Conservation (phyloP, 1,140 invertebrate genomes). For the Aphelinus atriplicis region DNA sequence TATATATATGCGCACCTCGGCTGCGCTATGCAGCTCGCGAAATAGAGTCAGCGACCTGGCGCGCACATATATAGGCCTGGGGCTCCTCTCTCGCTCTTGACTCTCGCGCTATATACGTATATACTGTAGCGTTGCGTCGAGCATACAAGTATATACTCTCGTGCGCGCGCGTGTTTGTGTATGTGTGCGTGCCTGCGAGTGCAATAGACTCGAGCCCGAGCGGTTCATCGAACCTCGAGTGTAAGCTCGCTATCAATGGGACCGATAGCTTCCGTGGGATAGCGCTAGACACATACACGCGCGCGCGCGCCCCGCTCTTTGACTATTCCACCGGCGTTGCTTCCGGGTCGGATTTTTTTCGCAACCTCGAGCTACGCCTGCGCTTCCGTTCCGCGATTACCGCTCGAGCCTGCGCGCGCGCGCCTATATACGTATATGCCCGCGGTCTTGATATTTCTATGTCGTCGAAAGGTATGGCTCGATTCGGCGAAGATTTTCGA, state of each 20-base stretch:
- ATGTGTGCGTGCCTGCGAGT: conserved; percentile 13
- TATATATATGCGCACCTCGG: too few species aligned
- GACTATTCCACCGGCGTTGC: conserved; percentile 26
- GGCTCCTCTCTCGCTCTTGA: too few species aligned
- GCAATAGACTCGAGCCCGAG: conserved; percentile 16
- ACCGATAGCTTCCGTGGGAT: conserved; percentile 36
- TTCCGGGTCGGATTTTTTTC: conserved; percentile 33
- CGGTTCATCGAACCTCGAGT: conserved; percentile 31
- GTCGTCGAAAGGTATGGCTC: too few species aligned
- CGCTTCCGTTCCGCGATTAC: conserved; percentile 9
- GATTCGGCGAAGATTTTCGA: too few species aligned
- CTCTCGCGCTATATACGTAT: too few species aligned
- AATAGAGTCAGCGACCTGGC: conserved; percentile 38
- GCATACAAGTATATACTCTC: not conserved
- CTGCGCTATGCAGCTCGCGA: not conserved
- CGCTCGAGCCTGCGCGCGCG: conserved; percentile 10
- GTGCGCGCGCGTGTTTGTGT: conserved; percentile 11
- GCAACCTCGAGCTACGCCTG: too few species aligned
- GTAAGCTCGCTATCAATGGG: conserved; percentile 31
- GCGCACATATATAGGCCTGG: conserved; percentile 5
- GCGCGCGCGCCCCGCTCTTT: not conserved
- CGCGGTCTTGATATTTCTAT: too few species aligned
- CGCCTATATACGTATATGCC: too few species aligned
- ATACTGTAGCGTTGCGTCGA: conserved; percentile 11
- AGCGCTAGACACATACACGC: not conserved